Evolutionary conservation across 2,888 invertebrate genomes (phyloP).

Genomic region (Pachydiplax longipennis): DNA sequence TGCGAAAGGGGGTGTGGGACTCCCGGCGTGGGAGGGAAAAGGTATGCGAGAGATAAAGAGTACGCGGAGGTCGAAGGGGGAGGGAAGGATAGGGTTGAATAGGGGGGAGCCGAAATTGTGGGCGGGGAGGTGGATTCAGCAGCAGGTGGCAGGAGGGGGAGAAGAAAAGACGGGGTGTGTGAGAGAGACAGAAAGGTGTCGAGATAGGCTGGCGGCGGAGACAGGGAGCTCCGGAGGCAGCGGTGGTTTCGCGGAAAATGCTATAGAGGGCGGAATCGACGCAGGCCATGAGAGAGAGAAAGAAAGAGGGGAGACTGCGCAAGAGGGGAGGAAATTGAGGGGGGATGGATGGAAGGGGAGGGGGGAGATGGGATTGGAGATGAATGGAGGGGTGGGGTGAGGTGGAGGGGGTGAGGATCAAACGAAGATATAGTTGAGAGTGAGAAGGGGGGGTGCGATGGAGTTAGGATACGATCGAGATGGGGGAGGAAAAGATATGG

Average conservation of each 20-base stretch:
- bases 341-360: not conserved
- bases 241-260: not conserved
- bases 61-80: no score
- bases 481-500: not conserved
- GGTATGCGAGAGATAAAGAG: not conserved
- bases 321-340: not conserved
- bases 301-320: not conserved
- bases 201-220: not conserved
- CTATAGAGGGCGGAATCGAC: conserved; percentile 17
- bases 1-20: not conserved
- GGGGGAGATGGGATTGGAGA: not conserved
- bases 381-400: no score
- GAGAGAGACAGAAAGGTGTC: not conserved
- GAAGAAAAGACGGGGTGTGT: not conserved
- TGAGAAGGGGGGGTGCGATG: not conserved
- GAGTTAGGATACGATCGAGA: not conserved
- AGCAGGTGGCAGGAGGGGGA: not conserved
- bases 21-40: not conserved
- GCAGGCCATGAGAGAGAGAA: not conserved
- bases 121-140: not conserved
- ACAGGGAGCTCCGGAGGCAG: not conserved
- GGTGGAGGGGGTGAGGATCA: not conserved
- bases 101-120: not conserved
- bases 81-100: not conserved
- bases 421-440: not conserved